These are phyloP conservation scores for Petrolisthes manimaculis DNA, from an alignment of 2,888 invertebrate species.

Conservation along the genomic window DNA sequence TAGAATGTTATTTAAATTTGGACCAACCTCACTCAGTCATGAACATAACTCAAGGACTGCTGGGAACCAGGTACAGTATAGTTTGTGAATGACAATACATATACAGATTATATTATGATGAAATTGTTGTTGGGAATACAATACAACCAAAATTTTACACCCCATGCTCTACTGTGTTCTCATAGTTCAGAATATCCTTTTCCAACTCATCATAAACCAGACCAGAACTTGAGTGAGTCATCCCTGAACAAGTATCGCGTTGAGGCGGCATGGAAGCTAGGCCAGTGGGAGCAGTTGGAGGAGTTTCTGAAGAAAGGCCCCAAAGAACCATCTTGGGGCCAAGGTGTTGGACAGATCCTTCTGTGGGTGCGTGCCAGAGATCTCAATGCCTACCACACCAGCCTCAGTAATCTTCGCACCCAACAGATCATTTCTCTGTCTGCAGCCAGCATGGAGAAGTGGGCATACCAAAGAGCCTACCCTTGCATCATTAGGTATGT, in stretches of 20 bases:
- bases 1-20: conserved; percentile 86
- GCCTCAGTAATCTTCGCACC: conserved; percentile 56
- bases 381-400: conserved; percentile 66
- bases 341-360: conserved; percentile 80
- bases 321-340: conserved; percentile 77
- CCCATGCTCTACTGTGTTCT: neutral
- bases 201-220: conserved; percentile 21
- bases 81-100: conserved; percentile 73
- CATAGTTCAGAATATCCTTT: neutral
- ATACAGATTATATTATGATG: conserved; percentile 68
- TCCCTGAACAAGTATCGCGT: conserved; percentile 77
- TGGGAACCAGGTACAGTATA: conserved; percentile 73
- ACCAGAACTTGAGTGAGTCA: conserved; percentile 39
- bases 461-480: conserved; percentile 84
- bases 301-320: conserved; percentile 72
- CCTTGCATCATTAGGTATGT: conserved; percentile 76
- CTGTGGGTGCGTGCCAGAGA: conserved; percentile 70
- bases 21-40: conserved; percentile 90
- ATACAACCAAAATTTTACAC: too few species aligned
- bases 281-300: conserved; percentile 84
- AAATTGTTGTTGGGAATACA: neutral
- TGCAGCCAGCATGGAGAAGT: conserved; percentile 80
- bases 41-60: conserved; percentile 79
- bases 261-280: conserved; percentile 90
- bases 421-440: conserved; percentile 74